Base-by-base conservation (phyloP, 2,888 invertebrate species). In the Pasiphila rectangulata region DNA sequence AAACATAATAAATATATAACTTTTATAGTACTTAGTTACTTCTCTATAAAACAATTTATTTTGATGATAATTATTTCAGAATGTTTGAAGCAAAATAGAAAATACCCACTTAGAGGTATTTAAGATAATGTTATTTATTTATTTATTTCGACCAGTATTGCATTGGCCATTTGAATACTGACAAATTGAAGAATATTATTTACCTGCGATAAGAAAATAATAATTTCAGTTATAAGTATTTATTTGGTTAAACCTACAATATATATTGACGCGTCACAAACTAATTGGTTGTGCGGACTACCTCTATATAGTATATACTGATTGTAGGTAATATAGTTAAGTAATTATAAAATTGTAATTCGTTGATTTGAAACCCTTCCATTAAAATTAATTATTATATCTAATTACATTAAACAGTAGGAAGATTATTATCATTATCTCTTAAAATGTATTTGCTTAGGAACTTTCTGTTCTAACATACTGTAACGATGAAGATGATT, bases 321-420 rank as follows among this genome's bases (percentile, higher is more conserved):
- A 53, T 69, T 64, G 69, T 21, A 21, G 4, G 3, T 73, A 58
- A 42, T 38, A 21, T n/a, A 29, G 25, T 23, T 25, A 16, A 13
- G 15, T 60, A 65, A 30, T 16, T 15, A 30, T n/a, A 16, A 74
- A 69, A 75, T 29, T 69, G 72, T 79, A 79, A 80, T 87, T 88
- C 87, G 87, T 88, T 88, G 87, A 73, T 71, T 79, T 72, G 86
- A 87, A 88, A 87, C 87, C 87, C 41, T 49, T 51, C 80, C 32
- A 80, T 70, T 64, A 55, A 79, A 78, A 77, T 69, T 67, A 79
- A 68, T 72, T 38, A 72, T 75, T 64, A 74, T 82, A 86, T 75
- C 79, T 83, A 84, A 59, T 68, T 44, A 46, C 46, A 39, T 25
- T 9, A 41, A 32, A 32, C 17, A 16, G 10, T 32, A 32, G 32